Conservation (phyloP, 2,113 vertebrate species). For the Excalfactoria chinensis region DNA sequence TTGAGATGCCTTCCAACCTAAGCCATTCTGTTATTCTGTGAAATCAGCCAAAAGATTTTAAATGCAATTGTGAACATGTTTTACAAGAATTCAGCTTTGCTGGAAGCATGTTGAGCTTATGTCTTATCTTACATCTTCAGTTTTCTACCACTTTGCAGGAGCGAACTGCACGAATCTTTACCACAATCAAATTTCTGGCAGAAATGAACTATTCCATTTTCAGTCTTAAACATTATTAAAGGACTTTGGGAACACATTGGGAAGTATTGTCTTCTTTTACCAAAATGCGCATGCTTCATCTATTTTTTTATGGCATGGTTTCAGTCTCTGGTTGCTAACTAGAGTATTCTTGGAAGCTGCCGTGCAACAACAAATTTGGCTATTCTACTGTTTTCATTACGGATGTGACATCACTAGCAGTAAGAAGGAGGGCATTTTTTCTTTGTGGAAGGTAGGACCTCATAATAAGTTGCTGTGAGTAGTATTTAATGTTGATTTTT, state of each 20-base stretch:
- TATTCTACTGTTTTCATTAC: slow-evolving; percentile 1
- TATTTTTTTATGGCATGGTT: slow-evolving; percentile 5
- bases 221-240: neutral
- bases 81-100: neutral
- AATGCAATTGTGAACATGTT: neutral
- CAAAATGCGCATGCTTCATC: slow-evolving; percentile 25
- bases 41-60: neutral
- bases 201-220: slow-evolving; percentile 15
- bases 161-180: neutral
- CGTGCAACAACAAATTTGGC: neutral
- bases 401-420: neutral
- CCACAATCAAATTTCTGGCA: slow-evolving; percentile 1
- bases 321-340: slow-evolving; percentile 29
- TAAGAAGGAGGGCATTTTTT: slow-evolving; percentile 6
- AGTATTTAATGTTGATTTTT: neutral
- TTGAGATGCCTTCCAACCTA: no score
- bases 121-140: neutral
- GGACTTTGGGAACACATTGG: neutral
- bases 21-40: no score
- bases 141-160: slow-evolving; percentile 21
- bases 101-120: neutral
- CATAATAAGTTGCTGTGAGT: neutral
- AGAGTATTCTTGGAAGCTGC: neutral
- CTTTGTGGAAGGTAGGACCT: neutral
- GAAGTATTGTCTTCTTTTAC: slow-evolving; percentile 15